phyloP scores from a whole-genome alignment of 2,797 vertebrate genomes.

The Tiaroga cobitis region DNA sequence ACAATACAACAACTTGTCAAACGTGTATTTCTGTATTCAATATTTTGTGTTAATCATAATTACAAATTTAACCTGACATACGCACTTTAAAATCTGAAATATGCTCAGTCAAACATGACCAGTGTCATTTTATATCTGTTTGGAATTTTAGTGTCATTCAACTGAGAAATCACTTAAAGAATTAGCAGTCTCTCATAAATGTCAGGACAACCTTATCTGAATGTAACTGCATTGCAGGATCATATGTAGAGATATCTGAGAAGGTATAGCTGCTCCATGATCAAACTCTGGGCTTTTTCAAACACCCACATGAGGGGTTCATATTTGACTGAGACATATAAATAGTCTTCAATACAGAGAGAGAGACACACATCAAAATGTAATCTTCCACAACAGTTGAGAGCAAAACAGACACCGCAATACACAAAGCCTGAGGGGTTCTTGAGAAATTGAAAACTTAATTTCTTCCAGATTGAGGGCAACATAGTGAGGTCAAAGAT shows the following conservation, averaged over 20 bases:
- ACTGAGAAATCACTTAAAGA: constrained; percentile 8
- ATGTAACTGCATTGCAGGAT: background rate
- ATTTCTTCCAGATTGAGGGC: constrained; percentile 51
- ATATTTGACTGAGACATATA: background rate
- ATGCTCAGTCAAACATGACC: background rate
- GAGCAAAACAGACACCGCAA: constrained; percentile 48
- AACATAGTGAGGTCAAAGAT: constrained; percentile 47
- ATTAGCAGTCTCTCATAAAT: background rate
- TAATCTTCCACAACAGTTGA: constrained; percentile 55
- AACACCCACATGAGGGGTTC: background rate
- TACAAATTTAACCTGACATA: too few relatives aligned
- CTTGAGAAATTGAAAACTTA: constrained; percentile 47
- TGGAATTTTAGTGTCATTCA: background rate
- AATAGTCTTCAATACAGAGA: background rate
- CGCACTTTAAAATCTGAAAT: constrained; percentile 6
- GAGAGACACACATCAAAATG: constrained; percentile 44
- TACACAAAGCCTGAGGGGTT: constrained; percentile 46
- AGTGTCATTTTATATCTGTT: constrained; percentile 1
- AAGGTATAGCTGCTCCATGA: background rate
- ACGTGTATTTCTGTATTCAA: too few relatives aligned
- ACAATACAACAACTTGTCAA: too few relatives aligned
- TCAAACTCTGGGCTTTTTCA: background rate
- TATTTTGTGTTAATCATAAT: too few relatives aligned
- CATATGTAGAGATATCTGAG: background rate
- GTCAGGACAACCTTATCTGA: background rate